Base-by-base conservation (phyloP, 2,113 vertebrate genomes). In the Phylloscopus whistleri region DNA sequence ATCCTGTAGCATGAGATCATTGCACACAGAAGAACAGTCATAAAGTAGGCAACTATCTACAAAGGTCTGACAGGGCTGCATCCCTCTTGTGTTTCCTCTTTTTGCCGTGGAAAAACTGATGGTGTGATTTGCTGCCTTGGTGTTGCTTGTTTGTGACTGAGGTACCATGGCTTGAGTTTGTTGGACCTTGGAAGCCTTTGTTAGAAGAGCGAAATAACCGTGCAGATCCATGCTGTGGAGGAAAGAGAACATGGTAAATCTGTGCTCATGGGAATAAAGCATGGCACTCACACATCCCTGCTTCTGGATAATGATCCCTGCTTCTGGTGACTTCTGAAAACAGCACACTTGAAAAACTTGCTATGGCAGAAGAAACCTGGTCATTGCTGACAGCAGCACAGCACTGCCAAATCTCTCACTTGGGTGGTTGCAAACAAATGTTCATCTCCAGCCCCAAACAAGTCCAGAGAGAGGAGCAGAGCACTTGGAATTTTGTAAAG, bases 21-120 rank as follows among this genome's bases (percentile, higher is more conserved):
- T 97, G 97, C 97, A 96, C 97, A 96, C 96, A 97, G 97, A 97
- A 97, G 96, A 97, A 96, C 94, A 96, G 98, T 98, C 97, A 83
- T 86, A 64, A 96, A 88, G 94, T 63, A 87, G 97, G 96, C 90
- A 93, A 97, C 98, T 99, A 99, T 99, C 99, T 99, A 98, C 98
- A 99, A 56, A 99, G 98, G 96, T 99, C 99, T 69, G 99, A 98
- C 68, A 99, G 98, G 93, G 98, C 98, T 1, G 98, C 96, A 89
- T 99, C 99, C 87, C 98, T 98, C 98, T 99, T 98, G 97, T 99
- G 99, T 98, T 99, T 99, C 98, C 99, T 99, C 98, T 98, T 99
- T 97, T 99, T 99, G 98, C 98, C 98, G n/a, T 98, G 98, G 98
- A 95, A 98, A 95, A 98, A 98, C 95, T 98, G 99, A 94, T 98